A percentile compares a stretch with the other conserved stretches of the same genome.
Evolutionary conservation across 2,888 invertebrate genomes (phyloP).

Genomic region (Dermolepida albohirtum): DNA sequence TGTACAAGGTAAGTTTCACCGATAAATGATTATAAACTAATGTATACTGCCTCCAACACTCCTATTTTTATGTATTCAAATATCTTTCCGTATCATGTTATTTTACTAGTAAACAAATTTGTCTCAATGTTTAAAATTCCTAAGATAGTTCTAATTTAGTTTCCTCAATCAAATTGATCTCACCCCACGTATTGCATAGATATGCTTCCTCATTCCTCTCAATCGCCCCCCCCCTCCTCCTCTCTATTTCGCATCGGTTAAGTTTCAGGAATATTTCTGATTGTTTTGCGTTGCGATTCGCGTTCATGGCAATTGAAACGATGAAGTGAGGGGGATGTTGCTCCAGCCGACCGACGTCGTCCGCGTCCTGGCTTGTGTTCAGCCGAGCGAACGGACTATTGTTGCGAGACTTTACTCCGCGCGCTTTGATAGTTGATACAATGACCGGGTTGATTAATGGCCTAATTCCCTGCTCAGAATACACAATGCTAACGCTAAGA

Average conservation of each 20-base stretch:
- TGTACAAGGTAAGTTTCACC: no score
- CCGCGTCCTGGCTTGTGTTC: slow-evolving; percentile 57
- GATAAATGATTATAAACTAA: no score
- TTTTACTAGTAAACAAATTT: no score
- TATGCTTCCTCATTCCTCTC: slow-evolving; percentile 6
- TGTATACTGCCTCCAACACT: no score
- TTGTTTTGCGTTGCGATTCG: slow-evolving; percentile 48
- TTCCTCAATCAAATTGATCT: slow-evolving; percentile 25
- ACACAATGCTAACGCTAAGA: slow-evolving; percentile 66
- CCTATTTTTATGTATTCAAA: no score
- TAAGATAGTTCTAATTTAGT: slow-evolving; percentile 7
- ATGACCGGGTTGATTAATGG: slow-evolving; percentile 68
- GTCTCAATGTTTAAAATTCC: slow-evolving; percentile 8
- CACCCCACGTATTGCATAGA: slow-evolving; percentile 19
- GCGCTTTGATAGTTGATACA: slow-evolving; percentile 68
- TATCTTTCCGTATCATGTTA: no score
- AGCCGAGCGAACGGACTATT: slow-evolving; percentile 62
- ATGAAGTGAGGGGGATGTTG: slow-evolving; percentile 16
- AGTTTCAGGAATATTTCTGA: slow-evolving; percentile 45
- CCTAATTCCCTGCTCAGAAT: slow-evolving; percentile 66
- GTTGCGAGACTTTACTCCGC: slow-evolving; percentile 65
- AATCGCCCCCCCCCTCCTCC: background rate
- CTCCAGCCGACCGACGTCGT: slow-evolving; percentile 39
- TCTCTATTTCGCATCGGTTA: slow-evolving; percentile 21
- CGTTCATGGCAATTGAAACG: slow-evolving; percentile 46